Evolutionary conservation across 2,797 vertebrate genomes (phyloP), one percentile per base, ranked within the genome.

Genomic region (Sebastes kiyomatsui): DNA sequence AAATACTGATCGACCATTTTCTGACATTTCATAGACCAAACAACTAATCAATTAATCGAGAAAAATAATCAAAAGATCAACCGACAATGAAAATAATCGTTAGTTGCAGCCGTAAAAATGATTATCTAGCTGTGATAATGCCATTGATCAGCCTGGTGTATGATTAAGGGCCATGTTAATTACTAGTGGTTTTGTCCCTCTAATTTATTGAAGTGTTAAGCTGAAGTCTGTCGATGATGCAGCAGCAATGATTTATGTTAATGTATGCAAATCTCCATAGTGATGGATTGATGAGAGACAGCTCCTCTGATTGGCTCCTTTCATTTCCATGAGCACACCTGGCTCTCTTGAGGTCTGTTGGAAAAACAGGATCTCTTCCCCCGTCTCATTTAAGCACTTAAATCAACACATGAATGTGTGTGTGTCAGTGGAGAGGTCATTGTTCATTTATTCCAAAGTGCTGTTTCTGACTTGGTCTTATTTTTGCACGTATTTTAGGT

Each of bases 261-360:
- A 91, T 92, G 38, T 85, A 75, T 89, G 84, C 82, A 87, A 76
- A 86, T 94, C 90, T 86, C 93, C 90, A 92, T 93, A 90, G 94
- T 83, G 92, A 94, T 88, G 73, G 71, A 58, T 72, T 58, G 79
- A 76, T 80, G 76, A 80, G 73, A 83, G 80, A 49, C 35, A 12
- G 60, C 72, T 67, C 71, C 12, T 75, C 62, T 87, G 78, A 87
- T 89, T 86, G 87, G 67, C 81, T 84, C 60, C 33, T 75, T 81
- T 77, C 18, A 59, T 86, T 88, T 90, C 82, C 69, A 64, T 81
- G 77, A 87, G 78, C 79, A 84, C 92, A 91, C 87, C 92, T 93
- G 90, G 86, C 83, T 82, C 89, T 89, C 87, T 84, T 77, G 72
- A 87, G 79, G 68, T 83, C 76, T 82, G 61, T 77, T 68, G 55